Evolutionary conservation across 2,113 vertebrate genomes (phyloP), one percentile per base, ranked within the genome.

Genomic region (Strix aluco): DNA sequence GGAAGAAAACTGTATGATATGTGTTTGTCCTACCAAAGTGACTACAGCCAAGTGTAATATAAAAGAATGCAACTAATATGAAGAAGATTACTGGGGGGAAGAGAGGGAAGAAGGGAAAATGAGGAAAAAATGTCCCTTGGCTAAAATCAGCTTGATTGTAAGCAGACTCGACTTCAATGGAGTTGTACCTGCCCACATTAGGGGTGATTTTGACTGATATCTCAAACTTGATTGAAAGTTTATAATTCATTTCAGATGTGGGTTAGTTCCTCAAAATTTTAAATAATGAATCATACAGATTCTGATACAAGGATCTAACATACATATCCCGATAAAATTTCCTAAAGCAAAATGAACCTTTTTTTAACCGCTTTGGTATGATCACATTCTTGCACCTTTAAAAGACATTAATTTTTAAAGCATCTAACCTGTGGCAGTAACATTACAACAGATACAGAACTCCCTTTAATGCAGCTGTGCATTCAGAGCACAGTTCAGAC

Each of bases 61-160:
- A 14, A 62, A 86, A 72, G 89, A 92, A 79, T 9, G 66, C 36
- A 82, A 79, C 44, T 70, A 88, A 73, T 25, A 58, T 0, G 9
- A 86, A 79, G 62, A 71, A 81, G 81, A 88, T 90, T 75, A 62
- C 18, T 55, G 5, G 13, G 38, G 49, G 20, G 29, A 36, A 11
- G 15, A 11, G 12, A 14, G 25, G 58, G 51, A 20, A 38, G 74
- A 36, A 32, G 40, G n/a, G 30, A 52, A 77, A 92, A 72, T 3
- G 14, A 80, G n/a, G 34, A 22, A 78, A 90, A 79, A 88, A 42
- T 0, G 42, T 94, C 71, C 67, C 55, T 94, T 90, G 84, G 73
- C 74, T 92, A 90, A 95, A 96, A 91, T 86, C 71, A 90, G 84
- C 78, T 95, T 94, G 93, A 94, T 55, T 77, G 63, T 96, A 94